Percentiles rank a stretch among this genome's conserved stretches.
phyloP scores from a whole-genome alignment of 1,140 invertebrate species.

The Drosophila eugracilis region DNA sequence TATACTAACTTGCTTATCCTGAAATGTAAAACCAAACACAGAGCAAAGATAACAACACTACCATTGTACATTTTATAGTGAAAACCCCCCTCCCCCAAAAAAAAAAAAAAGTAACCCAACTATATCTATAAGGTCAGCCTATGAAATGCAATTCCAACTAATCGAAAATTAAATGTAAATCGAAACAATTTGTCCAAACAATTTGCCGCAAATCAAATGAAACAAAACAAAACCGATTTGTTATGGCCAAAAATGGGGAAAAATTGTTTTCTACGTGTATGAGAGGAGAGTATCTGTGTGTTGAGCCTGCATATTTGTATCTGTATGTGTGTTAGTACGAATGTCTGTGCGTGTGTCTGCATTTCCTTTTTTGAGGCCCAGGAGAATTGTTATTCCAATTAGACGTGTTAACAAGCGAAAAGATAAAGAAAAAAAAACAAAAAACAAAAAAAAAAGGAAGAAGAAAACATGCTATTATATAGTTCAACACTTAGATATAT shows the following conservation, averaged over 20 bases:
- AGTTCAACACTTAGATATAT: constrained; percentile 12
- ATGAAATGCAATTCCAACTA: background rate
- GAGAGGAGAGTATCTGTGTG: constrained; percentile 2
- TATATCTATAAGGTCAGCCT: constrained; percentile 10
- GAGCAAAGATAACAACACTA: background rate
- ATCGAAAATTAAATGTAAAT: constrained; percentile 18
- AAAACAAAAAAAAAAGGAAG: constrained; percentile 8
- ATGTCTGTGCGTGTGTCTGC: background rate
- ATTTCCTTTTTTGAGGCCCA: constrained; percentile 10
- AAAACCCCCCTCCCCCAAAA: too few relatives aligned
- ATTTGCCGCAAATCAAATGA: constrained; percentile 6
- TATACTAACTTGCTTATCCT: constrained; percentile 47
- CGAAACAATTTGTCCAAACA: constrained; percentile 22
- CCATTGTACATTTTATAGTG: constrained; percentile 28
- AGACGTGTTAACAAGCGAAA: constrained; percentile 26
- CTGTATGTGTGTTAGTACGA: background rate
- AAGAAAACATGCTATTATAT: background rate
- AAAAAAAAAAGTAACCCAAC: constrained; percentile 6
- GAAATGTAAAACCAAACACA: constrained; percentile 24
- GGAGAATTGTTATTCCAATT: constrained; percentile 43
- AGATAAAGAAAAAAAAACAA: constrained; percentile 9
- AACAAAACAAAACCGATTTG: constrained; percentile 12
- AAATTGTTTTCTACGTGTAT: constrained; percentile 18
- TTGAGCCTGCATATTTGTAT: background rate
- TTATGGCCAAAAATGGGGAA: background rate